Evolutionary conservation across 2,888 invertebrate species (phyloP).

Genomic region (Alcis repandata): DNA sequence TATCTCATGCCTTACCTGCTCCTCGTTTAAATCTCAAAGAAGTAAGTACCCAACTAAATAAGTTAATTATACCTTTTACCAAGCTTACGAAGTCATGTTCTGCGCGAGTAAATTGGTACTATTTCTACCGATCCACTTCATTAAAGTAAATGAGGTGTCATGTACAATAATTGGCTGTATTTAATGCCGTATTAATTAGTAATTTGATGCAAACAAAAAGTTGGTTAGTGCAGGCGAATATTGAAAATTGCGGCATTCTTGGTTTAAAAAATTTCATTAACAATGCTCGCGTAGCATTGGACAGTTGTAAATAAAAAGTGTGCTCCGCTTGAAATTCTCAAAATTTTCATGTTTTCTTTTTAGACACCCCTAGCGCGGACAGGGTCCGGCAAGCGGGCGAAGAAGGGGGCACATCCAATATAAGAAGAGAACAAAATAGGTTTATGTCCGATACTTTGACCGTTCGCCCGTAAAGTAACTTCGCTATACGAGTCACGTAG

Average conservation of each 20-base stretch:
- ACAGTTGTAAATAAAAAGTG: slow-evolving; percentile 4
- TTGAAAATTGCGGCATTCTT: neutral
- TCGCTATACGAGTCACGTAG: slow-evolving; percentile 69
- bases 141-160: slow-evolving; percentile 10
- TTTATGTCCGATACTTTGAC: slow-evolving; percentile 87
- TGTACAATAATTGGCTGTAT: slow-evolving; percentile 4
- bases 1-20: neutral
- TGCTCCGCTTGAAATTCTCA: slow-evolving; percentile 35
- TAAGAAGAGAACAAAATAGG: slow-evolving; percentile 87
- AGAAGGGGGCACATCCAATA: slow-evolving; percentile 85
- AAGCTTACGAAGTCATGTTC: neutral
- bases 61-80: neutral
- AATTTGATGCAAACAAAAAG: slow-evolving; percentile 2
- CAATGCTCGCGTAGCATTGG: slow-evolving; percentile 6
- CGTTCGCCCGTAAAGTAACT: slow-evolving; percentile 85
- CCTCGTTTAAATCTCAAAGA: neutral
- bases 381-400: slow-evolving; percentile 70
- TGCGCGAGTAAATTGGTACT: neutral
- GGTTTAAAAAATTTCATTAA: slow-evolving; percentile 24
- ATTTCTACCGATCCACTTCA: slow-evolving; percentile 1
- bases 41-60: neutral
- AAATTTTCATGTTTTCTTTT: slow-evolving; percentile 36
- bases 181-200: slow-evolving; percentile 7
- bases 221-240: neutral
- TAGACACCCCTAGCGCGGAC: slow-evolving; percentile 76